Conservation (phyloP, 2,888 invertebrate species). For the Lithosia quadra region DNA sequence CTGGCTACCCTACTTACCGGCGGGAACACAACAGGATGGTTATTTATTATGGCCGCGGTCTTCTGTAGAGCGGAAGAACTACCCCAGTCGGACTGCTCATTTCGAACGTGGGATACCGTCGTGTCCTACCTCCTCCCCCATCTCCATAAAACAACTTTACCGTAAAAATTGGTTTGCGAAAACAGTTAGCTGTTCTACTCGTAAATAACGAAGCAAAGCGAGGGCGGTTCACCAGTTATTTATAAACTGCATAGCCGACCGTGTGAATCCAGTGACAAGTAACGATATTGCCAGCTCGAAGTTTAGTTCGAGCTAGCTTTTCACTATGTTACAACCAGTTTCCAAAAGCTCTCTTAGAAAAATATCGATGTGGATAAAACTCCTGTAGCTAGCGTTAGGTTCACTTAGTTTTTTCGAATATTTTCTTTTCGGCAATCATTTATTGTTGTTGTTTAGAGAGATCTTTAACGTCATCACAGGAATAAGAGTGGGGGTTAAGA, state of each 20-base stretch:
- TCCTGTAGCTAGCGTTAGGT: neutral
- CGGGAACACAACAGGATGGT: too few relatives aligned
- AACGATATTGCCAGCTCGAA: neutral
- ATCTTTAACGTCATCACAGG: too few relatives aligned
- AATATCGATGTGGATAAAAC: neutral
- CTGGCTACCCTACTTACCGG: too few relatives aligned
- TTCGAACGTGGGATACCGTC: too few relatives aligned
- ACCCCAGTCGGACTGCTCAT: too few relatives aligned
- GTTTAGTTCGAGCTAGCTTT: neutral
- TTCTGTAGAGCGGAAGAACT: too few relatives aligned
- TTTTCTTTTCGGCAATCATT: too few relatives aligned
- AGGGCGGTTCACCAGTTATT: neutral
- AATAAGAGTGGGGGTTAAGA: too few relatives aligned
- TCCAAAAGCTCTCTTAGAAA: neutral
- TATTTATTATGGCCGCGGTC: too few relatives aligned
- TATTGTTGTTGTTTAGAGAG: too few relatives aligned
- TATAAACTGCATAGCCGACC: conserved; percentile 4
- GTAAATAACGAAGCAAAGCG: neutral
- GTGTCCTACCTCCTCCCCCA: neutral
- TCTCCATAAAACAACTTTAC: neutral
- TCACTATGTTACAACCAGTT: neutral
- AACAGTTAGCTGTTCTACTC: neutral
- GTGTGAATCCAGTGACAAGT: neutral
- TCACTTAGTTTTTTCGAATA: neutral
- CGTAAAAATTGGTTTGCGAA: neutral